Conservation (phyloP, 1,140 invertebrate species). For the Brachionus manjavacas region DNA sequence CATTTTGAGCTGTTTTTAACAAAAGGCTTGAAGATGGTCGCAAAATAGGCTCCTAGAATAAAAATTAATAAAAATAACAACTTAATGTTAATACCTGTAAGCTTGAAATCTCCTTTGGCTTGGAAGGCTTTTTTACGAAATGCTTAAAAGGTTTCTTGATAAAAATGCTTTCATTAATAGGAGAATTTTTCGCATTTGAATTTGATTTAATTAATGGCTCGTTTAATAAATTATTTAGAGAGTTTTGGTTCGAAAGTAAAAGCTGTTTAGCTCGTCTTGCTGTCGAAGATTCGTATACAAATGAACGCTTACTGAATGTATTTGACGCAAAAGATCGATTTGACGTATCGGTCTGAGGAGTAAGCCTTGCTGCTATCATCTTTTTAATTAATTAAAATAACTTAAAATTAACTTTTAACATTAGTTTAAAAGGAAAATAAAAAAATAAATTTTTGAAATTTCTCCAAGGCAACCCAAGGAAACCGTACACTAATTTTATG, state of each 20-base stretch:
- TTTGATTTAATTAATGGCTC: background rate
- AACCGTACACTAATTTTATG: background rate
- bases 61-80: background rate
- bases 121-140: background rate
- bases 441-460: background rate
- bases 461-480: background rate
- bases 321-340: background rate
- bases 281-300: background rate
- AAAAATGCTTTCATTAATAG: background rate
- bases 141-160: conserved; percentile 20
- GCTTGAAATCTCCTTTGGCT: background rate
- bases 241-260: conserved; percentile 5
- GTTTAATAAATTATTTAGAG: background rate
- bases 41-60: background rate
- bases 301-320: background rate
- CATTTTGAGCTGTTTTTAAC: background rate
- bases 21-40: conserved; percentile 16
- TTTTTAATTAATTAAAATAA: background rate
- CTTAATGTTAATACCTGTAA: background rate
- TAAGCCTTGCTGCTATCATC: conserved; percentile 4
- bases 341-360: background rate
- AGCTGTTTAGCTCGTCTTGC: background rate
- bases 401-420: conserved; percentile 8
- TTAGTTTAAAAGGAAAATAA: background rate
- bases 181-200: background rate